A percentile compares a stretch with the other conserved stretches of the same genome.
Evolutionary conservation across 2,797 vertebrate species (phyloP).

Genomic region (Peromyscus aztecus): DNA sequence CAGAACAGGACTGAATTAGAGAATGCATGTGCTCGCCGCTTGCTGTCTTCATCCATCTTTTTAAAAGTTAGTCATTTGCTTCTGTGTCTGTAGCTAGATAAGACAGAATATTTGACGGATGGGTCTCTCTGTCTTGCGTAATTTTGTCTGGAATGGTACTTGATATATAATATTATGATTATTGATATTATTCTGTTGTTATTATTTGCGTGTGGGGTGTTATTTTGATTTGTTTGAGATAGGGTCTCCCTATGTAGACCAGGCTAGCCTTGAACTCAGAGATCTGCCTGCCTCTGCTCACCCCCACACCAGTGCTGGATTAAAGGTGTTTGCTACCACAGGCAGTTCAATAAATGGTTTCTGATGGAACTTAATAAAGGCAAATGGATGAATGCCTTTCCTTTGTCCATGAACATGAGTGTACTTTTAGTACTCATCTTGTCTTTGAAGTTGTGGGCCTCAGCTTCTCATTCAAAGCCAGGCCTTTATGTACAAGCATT

Average conservation of each 20-base stretch:
- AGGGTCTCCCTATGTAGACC: not conserved
- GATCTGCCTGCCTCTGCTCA: not conserved
- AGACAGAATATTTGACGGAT: not conserved
- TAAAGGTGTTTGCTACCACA: not conserved
- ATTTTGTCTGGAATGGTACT: not conserved
- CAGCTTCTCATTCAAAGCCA: conserved; percentile 1
- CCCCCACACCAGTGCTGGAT: not conserved
- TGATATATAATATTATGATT: not conserved
- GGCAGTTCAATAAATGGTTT: not conserved
- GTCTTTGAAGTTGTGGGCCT: not conserved
- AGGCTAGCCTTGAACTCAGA: not conserved
- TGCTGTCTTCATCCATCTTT: not conserved
- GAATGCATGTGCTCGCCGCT: conserved; percentile 11
- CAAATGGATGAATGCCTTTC: not conserved
- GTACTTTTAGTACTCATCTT: not conserved
- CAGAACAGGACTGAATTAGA: conserved; percentile 1
- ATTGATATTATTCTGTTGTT: not conserved
- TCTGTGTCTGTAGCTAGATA: not conserved
- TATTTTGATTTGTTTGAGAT: not conserved
- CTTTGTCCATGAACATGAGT: not conserved
- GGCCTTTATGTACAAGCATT: conserved; percentile 47
- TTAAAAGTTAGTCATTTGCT: not conserved
- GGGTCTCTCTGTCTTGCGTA: conserved; percentile 2
- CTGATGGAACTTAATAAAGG: not conserved
- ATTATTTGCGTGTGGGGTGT: not conserved